Evolutionary conservation across 2,113 vertebrate species (phyloP), one percentile per base, ranked within the genome.

Genomic region (Passer montanus): DNA sequence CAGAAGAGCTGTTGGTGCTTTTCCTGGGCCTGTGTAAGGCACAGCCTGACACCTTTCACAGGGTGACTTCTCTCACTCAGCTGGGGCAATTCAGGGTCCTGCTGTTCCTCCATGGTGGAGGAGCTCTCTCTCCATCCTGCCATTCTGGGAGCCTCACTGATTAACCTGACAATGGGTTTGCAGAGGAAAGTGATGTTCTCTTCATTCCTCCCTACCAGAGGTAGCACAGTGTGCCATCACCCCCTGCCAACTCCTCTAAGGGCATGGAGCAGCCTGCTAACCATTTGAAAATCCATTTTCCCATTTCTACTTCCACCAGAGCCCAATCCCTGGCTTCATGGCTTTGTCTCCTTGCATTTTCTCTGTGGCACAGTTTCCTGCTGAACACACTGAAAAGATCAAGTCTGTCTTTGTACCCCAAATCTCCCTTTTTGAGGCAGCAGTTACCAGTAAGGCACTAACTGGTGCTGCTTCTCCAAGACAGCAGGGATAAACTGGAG

Each of bases 391-490:
- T 31, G 69, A 68, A 80, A 73, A 77, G 47, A 93, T 74, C 83
- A 73, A 68, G 33, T 84, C 75, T 95, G 75, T 60, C 72, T 64
- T 56, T 7, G 59, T 47, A 79, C 31, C 91, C 39, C 39, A 18
- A 75, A 79, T 20, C 26, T 55, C 50, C 43, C 56, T 63, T 94
- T 95, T 37, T 83, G 50, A 94, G 85, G 88, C 67, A 89, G 94
- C 52, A 64, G 41, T 92, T 83, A 74, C 47, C 72, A 94, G 12
- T 43, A 58, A 73, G 93, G 87, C 89, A 56, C 27, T 92, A 85
- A 95, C 80, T 96, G 86, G 39, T 77, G 49, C 60, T 89, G 82
- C 60, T 92, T 81, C 87, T 92, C 52, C 72, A 72, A 39, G 47
- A 77, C 47, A 82, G 28, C 67, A 93, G 23, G 68, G 46, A 67